Evolutionary conservation across 2,888 invertebrate species (phyloP), one percentile per base, ranked within the genome.

Genomic region (Bombylius major): DNA sequence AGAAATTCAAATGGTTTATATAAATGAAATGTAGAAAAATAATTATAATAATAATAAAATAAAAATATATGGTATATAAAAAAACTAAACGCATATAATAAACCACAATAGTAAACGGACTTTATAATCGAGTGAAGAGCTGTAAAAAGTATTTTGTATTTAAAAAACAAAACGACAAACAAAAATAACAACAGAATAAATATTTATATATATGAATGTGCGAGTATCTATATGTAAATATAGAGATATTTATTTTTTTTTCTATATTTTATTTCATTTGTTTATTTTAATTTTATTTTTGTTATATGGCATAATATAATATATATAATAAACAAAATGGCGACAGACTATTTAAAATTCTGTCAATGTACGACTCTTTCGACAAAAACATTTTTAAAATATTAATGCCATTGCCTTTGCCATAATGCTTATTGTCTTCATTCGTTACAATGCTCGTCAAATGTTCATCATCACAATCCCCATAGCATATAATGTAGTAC

Each of bases 361-460:
- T 51, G 49, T 51, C 57, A 58, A 56, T 61, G 61, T 60, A 56
- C 62, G 53, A 57, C 56, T 59, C 59, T 59, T 60, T 58, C 58
- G 57, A 61, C 58, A 59, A 60, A 60, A 58, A 60, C 61, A 60
- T 60, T 59, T 61, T 59, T 56, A 58, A 61, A 61, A 61, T 61
- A 61, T 60, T 61, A 61, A 61, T 61, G 60, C 57, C 51, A 23
- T 42, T 36, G 47, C 39, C 39, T 42, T 42, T 42, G 11, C 54
- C 54, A 54, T 54, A 54, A 54, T 42, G 54, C 50, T 55, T 47
- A 55, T 55, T 55, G 55, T 55, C 51, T 55, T 55, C 50, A 47
- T 13, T 31, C 36, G 55, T 34, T 23, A 23, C 23, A 23, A 23
- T 23, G 23, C 23, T 23, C 23, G 23, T 23, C 23, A 23, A 23